Evolutionary conservation across 2,113 vertebrate genomes (phyloP).

Genomic region (Porphyrio hochstetteri): DNA sequence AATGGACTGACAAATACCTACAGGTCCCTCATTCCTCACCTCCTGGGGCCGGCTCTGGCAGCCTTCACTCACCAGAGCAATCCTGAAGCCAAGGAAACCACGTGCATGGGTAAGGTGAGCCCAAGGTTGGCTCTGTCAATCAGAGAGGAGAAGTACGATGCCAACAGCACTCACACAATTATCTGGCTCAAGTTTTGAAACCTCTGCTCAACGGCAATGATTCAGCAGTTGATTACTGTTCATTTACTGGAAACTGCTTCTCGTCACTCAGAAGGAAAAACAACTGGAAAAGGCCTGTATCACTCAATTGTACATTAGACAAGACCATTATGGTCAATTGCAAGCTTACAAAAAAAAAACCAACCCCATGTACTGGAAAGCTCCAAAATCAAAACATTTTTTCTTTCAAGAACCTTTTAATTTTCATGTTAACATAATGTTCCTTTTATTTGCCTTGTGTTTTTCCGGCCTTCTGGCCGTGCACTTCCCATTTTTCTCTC

Average conservation of each 20-base stretch:
- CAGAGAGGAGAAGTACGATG: not conserved
- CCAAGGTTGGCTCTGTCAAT: conserved; percentile 29
- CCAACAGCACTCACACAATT: conserved; percentile 52
- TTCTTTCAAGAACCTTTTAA: not conserved
- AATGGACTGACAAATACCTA: not conserved
- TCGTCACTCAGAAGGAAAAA: conserved; percentile 41
- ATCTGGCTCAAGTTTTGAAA: conserved; percentile 53
- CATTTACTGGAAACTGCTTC: conserved; percentile 53
- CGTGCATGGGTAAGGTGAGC: not conserved
- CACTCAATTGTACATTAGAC: not conserved
- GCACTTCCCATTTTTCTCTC: not conserved
- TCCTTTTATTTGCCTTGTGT: not conserved
- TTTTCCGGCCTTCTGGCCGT: not conserved
- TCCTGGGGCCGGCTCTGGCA: not conserved
- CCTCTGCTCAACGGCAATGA: conserved; percentile 48
- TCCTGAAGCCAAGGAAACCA: conserved; percentile 1
- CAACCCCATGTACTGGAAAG: not conserved
- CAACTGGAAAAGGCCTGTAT: not conserved
- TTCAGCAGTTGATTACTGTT: conserved; percentile 64
- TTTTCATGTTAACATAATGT: not conserved
- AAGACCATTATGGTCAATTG: not conserved
- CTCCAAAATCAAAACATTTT: not conserved
- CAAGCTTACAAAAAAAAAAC: not conserved
- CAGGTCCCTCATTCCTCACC: not conserved
- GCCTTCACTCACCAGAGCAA: not conserved